phyloP scores from a whole-genome alignment of 2,797 vertebrate genomes.

The Lerista edwardsae region DNA sequence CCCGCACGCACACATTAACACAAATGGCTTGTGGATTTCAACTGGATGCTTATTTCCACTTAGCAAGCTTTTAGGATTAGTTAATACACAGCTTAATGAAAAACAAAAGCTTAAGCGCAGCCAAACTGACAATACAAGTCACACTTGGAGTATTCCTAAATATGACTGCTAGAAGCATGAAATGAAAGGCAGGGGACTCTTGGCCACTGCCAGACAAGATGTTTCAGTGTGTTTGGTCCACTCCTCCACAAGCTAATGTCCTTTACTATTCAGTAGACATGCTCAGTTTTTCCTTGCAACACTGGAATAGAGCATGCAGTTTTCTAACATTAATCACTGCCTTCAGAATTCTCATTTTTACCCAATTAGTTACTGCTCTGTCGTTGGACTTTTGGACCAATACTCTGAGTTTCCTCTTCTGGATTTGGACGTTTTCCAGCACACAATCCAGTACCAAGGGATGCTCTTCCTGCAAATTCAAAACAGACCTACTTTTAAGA shows the following conservation, averaged over 20 bases:
- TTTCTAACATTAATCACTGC: slow-evolving; percentile 31
- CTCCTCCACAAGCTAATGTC: slow-evolving; percentile 2
- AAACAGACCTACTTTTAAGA: slow-evolving; percentile 62
- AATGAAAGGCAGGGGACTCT: slow-evolving; percentile 13
- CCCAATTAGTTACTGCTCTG: slow-evolving; percentile 81
- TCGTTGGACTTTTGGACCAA: slow-evolving; percentile 82
- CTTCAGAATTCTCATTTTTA: slow-evolving; percentile 62
- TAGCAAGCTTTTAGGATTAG: neutral
- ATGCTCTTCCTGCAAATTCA: slow-evolving; percentile 79
- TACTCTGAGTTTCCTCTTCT: slow-evolving; percentile 78
- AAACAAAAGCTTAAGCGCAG: neutral
- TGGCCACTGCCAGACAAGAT: neutral
- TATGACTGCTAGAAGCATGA: slow-evolving; percentile 10
- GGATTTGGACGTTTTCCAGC: slow-evolving; percentile 82
- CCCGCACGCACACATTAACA: neutral
- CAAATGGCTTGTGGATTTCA: neutral
- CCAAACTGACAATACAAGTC: neutral
- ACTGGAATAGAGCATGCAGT: slow-evolving; percentile 2
- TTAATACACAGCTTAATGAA: neutral
- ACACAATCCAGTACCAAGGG: slow-evolving; percentile 63
- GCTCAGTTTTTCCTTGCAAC: neutral
- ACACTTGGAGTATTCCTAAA: neutral
- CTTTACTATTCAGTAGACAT: slow-evolving; percentile 1
- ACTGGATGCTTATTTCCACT: neutral
- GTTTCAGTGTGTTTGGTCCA: slow-evolving; percentile 34